Evolutionary conservation across 2,888 invertebrate genomes (phyloP), one percentile per base, ranked within the genome.

Genomic region (Chrysopilus asiliformis): DNA sequence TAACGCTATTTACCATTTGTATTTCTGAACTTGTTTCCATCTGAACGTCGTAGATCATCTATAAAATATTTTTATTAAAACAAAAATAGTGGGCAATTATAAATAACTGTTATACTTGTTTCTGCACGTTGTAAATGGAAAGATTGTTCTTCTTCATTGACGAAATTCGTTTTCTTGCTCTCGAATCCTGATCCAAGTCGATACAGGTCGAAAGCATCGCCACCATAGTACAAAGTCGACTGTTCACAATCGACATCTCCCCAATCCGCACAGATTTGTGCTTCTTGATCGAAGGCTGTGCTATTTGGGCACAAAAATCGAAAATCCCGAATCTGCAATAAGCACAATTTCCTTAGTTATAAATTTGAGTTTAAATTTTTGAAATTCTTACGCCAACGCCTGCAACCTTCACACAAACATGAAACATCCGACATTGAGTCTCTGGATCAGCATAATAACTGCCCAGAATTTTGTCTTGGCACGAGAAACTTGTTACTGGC

Each of bases 221-320:
- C 83, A 47, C 76, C 73, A 55, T 78, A 78, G 64, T 79, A 83
- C 47, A 84, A 68, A 29, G 83, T 81, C 12, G 81, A 74, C 22
- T 82, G 79, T 51, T 78, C 79, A 57, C 90, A 90, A 53, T 86
- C 86, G 2, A 89, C 81, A 57, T 89, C 87, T 44, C 83, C 85
- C 80, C 86, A 86, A 53, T 87, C 82, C 31, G 89, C 89, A 59
- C 89, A 90, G 16, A 87, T 89, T 65, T 87, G 85, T 39, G 85
- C 84, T 58, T 87, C 86, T 58, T 89, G 87, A 63, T 90, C 87
- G 66, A 90, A 90, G 46, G 86, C 76, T 2, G 89, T 89, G 48
- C 83, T 82, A 49, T 89, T 87, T 24, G 87, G 87, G 55, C 87
- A 89, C 57, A 86, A 72, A 67, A 89, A 89, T 53, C 85, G 75